phyloP scores from a whole-genome alignment of 2,888 invertebrate species.

The Rhingia rostrata region DNA sequence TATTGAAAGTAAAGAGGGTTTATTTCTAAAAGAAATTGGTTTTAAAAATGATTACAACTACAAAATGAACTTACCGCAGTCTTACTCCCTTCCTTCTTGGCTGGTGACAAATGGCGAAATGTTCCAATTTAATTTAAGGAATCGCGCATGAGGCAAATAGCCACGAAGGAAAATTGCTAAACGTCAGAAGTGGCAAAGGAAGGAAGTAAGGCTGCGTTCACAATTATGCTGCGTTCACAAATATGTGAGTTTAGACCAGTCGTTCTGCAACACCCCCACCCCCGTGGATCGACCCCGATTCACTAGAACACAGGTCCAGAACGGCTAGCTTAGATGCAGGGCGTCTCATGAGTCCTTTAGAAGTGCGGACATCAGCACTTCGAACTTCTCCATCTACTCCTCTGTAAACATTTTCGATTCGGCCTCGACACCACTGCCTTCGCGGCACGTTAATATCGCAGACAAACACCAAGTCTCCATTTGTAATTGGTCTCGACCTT shows the following conservation, averaged over 20 bases:
- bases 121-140: too few relatives aligned
- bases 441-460: background rate
- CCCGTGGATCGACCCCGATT: background rate
- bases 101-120: too few relatives aligned
- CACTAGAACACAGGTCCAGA: background rate
- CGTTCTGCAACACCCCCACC: background rate
- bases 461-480: background rate
- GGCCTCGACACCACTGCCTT: conserved; percentile 2
- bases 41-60: too few relatives aligned
- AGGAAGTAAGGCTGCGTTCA: too few relatives aligned
- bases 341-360: background rate
- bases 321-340: background rate
- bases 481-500: background rate
- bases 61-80: too few relatives aligned
- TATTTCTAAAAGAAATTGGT: too few relatives aligned
- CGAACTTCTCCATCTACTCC: background rate
- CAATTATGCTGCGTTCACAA: too few relatives aligned
- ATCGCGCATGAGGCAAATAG: too few relatives aligned
- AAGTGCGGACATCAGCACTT: background rate
- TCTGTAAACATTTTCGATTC: background rate
- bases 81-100: too few relatives aligned
- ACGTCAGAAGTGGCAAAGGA: too few relatives aligned
- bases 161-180: too few relatives aligned
- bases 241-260: background rate
- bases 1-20: too few relatives aligned